These are phyloP conservation scores for Drosophila tristis DNA, from an alignment of 1,140 invertebrate genomes.

Conservation along the genomic window DNA sequence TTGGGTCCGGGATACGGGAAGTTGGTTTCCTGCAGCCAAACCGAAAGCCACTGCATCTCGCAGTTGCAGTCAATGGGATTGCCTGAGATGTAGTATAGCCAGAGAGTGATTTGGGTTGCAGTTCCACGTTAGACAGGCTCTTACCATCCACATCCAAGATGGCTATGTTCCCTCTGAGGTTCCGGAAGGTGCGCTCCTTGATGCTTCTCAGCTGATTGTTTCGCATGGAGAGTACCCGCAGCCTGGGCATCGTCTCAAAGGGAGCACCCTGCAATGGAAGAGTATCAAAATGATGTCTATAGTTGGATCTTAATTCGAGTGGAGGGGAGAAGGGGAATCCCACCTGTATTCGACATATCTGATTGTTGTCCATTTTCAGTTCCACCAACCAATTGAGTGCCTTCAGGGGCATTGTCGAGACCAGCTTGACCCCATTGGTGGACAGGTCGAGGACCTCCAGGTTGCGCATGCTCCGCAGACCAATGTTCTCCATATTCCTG, in stretches of 20 bases:
- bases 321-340: slow-evolving; percentile 75
- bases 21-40: slow-evolving; percentile 91
- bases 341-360: slow-evolving; percentile 88
- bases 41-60: slow-evolving; percentile 91
- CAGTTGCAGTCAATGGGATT: slow-evolving; percentile 93
- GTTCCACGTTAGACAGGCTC: slow-evolving; percentile 16
- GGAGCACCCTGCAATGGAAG: slow-evolving; percentile 85
- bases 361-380: slow-evolving; percentile 91
- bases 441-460: slow-evolving; percentile 93
- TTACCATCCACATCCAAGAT: slow-evolving; percentile 93
- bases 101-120: not conserved
- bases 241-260: slow-evolving; percentile 92
- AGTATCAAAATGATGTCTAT: not conserved
- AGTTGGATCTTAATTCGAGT: not conserved
- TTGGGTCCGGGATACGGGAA: slow-evolving; percentile 87
- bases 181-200: slow-evolving; percentile 90
- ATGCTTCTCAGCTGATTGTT: slow-evolving; percentile 91
- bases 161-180: slow-evolving; percentile 91
- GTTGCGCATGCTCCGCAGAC: slow-evolving; percentile 89
- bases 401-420: slow-evolving; percentile 87
- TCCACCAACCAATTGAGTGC: slow-evolving; percentile 93
- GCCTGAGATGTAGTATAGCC: slow-evolving; percentile 85
- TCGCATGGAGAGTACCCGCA: slow-evolving; percentile 91
- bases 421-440: slow-evolving; percentile 89
- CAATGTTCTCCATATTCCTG: slow-evolving; percentile 88